Evolutionary conservation across 2,797 vertebrate species (phyloP).

Genomic region (Monodelphis domestica): DNA sequence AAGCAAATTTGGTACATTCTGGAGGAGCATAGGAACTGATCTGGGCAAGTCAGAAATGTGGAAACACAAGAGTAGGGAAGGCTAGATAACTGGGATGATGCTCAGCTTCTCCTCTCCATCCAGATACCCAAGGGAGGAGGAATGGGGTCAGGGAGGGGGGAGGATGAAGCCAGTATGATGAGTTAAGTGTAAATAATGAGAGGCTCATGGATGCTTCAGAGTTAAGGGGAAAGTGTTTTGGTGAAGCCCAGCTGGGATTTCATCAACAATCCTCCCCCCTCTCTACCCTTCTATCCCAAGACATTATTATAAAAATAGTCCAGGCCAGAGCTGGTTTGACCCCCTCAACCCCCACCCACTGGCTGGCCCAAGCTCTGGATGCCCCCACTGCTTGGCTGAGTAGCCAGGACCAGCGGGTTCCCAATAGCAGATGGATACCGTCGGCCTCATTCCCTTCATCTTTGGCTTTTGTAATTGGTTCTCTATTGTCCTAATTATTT

Average conservation of each 20-base stretch:
- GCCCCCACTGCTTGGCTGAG: neutral
- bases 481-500: slow-evolving; percentile 68
- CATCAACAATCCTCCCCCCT: slow-evolving; percentile 44
- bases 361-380: slow-evolving; percentile 46
- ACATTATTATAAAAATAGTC: slow-evolving; percentile 77
- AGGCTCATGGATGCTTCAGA: slow-evolving; percentile 72
- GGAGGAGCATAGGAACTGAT: too few species aligned
- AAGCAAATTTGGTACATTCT: neutral
- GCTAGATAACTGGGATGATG: neutral
- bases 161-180: slow-evolving; percentile 66
- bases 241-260: slow-evolving; percentile 71
- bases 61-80: neutral
- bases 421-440: neutral
- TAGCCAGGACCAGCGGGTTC: neutral
- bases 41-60: neutral
- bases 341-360: slow-evolving; percentile 63
- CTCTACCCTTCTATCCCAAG: slow-evolving; percentile 29
- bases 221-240: slow-evolving; percentile 73
- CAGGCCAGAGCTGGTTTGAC: slow-evolving; percentile 67
- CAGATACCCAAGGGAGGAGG: neutral
- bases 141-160: slow-evolving; percentile 10
- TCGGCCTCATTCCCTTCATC: slow-evolving; percentile 72
- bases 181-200: slow-evolving; percentile 78
- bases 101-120: neutral
- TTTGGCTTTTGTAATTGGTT: slow-evolving; percentile 64